phyloP scores from a whole-genome alignment of 2,113 vertebrate species.

The Mystacornis crossleyi region DNA sequence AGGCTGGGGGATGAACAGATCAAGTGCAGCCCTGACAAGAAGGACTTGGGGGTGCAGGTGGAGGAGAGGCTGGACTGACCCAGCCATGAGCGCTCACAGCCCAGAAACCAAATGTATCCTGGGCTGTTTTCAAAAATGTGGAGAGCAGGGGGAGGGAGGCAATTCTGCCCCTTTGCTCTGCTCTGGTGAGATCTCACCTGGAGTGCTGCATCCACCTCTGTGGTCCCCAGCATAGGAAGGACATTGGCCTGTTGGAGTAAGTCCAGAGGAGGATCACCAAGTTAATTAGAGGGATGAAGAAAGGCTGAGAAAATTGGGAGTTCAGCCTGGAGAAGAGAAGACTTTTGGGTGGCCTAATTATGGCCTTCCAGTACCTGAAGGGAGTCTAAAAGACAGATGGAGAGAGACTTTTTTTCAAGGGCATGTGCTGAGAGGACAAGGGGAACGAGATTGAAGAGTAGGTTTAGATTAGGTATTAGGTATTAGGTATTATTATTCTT shows the following conservation, averaged over 20 bases:
- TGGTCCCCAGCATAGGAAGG: neutral
- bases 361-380: neutral
- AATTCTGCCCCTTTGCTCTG: neutral
- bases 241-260: fast-evolving
- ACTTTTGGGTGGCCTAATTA: neutral
- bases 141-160: fast-evolving
- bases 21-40: fast-evolving
- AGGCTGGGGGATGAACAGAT: neutral
- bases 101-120: fast-evolving
- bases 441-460: neutral
- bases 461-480: neutral
- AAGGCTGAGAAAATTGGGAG: neutral
- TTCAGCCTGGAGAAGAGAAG: neutral
- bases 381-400: neutral
- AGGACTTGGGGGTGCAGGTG: neutral
- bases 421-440: neutral
- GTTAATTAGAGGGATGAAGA: neutral
- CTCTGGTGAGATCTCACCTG: neutral
- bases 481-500: neutral
- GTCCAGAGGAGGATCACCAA: neutral
- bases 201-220: neutral
- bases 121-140: fast-evolving
- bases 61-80: neutral
- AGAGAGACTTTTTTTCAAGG: neutral
- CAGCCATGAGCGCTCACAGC: no score